These are phyloP conservation scores for Andrena minutula DNA, from an alignment of 2,888 invertebrate genomes.

Conservation along the genomic window DNA sequence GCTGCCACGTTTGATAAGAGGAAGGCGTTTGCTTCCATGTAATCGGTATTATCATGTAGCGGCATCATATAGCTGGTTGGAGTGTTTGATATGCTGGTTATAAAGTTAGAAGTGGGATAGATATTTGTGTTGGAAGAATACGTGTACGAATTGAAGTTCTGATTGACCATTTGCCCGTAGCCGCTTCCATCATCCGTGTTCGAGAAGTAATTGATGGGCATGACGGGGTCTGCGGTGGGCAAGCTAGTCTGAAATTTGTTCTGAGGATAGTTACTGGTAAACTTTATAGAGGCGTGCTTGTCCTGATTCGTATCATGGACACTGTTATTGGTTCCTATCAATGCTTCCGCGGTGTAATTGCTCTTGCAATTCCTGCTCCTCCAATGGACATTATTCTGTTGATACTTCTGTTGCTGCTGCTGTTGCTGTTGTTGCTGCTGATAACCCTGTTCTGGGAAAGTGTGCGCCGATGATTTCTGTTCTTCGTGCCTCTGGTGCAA, in stretches of 20 bases:
- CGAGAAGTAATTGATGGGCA: slow-evolving; percentile 83
- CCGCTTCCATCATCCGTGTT: slow-evolving; percentile 80
- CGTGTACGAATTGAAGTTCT: slow-evolving; percentile 82
- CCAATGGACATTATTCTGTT: slow-evolving; percentile 82
- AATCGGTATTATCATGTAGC: slow-evolving; percentile 81
- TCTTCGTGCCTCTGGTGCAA: slow-evolving; percentile 78
- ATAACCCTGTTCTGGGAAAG: slow-evolving; percentile 68
- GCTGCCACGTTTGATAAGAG: slow-evolving; percentile 79
- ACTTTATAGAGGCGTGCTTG: slow-evolving; percentile 81
- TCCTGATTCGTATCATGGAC: slow-evolving; percentile 78
- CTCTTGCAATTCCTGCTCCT: slow-evolving; percentile 83
- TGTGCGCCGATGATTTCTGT: slow-evolving; percentile 72
- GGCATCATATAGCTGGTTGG: slow-evolving; percentile 83
- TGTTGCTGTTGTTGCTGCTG: slow-evolving; percentile 68
- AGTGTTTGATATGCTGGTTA: slow-evolving; percentile 82
- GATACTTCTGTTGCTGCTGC: slow-evolving; percentile 78
- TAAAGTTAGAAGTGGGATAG: slow-evolving; percentile 82
- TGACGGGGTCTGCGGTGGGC: slow-evolving; percentile 76
- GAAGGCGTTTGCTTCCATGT: slow-evolving; percentile 81
- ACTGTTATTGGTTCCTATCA: slow-evolving; percentile 80
- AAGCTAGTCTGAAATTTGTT: slow-evolving; percentile 80
- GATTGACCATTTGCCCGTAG: slow-evolving; percentile 83
- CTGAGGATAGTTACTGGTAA: slow-evolving; percentile 79
- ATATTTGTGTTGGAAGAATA: slow-evolving; percentile 83
- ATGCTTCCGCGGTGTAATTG: slow-evolving; percentile 84